Evolutionary conservation across 1,140 invertebrate genomes (phyloP).

Genomic region (Zaprionus ornatus): DNA sequence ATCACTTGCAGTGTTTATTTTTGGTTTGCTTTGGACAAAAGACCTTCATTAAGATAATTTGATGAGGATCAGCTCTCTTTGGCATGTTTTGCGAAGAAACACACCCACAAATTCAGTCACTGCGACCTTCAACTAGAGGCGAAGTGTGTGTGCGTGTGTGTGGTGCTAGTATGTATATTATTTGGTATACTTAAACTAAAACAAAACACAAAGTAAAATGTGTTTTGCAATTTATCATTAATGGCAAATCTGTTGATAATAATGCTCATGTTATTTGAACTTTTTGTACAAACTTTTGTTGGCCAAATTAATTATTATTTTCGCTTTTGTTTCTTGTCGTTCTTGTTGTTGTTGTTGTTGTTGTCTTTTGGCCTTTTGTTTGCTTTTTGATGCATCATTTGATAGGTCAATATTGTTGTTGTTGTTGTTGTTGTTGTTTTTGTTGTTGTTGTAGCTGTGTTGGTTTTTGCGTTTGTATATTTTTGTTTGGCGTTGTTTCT

Average conservation of each 20-base stretch:
- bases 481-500: neutral
- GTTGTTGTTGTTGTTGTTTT: neutral
- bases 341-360: slow-evolving; percentile 18
- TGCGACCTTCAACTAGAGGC: slow-evolving; percentile 61
- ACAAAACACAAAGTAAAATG: slow-evolving; percentile 30
- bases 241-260: slow-evolving; percentile 60
- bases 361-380: slow-evolving; percentile 32
- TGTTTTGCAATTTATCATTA: slow-evolving; percentile 61
- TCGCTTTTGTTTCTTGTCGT: neutral
- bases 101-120: slow-evolving; percentile 32
- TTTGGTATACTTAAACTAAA: slow-evolving; percentile 33
- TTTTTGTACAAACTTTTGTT: slow-evolving; percentile 34
- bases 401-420: slow-evolving; percentile 53
- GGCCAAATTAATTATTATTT: slow-evolving; percentile 25
- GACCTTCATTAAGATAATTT: slow-evolving; percentile 28
- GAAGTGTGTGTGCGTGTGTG: slow-evolving; percentile 2
- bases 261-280: slow-evolving; percentile 51
- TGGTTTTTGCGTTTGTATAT: neutral
- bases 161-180: slow-evolving; percentile 40
- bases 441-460: neutral
- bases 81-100: neutral
- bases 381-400: slow-evolving; percentile 51
- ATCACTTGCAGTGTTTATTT: slow-evolving; percentile 18
- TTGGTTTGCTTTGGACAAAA: neutral
- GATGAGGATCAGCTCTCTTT: neutral